Base-by-base conservation (phyloP, 2,888 invertebrate genomes). In the Caenorhabditis uteleia region DNA sequence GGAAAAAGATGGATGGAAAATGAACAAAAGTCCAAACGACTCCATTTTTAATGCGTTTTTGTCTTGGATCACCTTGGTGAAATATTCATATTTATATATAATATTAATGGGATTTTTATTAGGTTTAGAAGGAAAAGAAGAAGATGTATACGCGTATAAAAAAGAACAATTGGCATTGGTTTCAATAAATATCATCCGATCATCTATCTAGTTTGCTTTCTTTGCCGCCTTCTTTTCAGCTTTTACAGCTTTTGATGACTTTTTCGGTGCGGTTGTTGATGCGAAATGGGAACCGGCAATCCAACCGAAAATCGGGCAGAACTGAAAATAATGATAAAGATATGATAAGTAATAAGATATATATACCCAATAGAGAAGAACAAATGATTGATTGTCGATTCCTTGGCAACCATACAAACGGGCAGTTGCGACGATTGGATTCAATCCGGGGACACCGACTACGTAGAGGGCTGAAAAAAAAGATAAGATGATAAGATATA, bases 401-500 rank as follows among this genome's bases (percentile, higher is more conserved):
- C 80, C 80, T 12, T 64, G 59, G 51, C 82, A 82, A 36, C 75
- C 74, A 43, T 69, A 69, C 16, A 82, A 36, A 27, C 82, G 68
- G 16, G 74, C 70, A 10, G 74, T 70, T 20, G 76, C 75, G 10
- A 77, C 71, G n/a, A 76, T 73, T 12, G 82, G 82, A 58, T 82
- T 82, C 29, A 82, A 51, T n/a, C 76, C 82, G 14, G 80, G 77
- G 3, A 79, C 75, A n/a, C 82, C 82, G 38, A 79, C 56, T 27
- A 73, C 54, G 47, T 58, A 64, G 4, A 82, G 55, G 3, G 77
- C 81, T 80, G 58, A 38, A 74, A 64, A 21, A 7, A 21, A 0
- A 27, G 26, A 36, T n/a, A n/a, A n/a, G n/a, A n/a, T n/a, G n/a
- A n/a, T n/a, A n/a, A n/a, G n/a, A n/a, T n/a, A n/a, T n/a, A n/a